Conservation (phyloP, 2,797 vertebrate genomes). For the Acanthurus tractus region DNA sequence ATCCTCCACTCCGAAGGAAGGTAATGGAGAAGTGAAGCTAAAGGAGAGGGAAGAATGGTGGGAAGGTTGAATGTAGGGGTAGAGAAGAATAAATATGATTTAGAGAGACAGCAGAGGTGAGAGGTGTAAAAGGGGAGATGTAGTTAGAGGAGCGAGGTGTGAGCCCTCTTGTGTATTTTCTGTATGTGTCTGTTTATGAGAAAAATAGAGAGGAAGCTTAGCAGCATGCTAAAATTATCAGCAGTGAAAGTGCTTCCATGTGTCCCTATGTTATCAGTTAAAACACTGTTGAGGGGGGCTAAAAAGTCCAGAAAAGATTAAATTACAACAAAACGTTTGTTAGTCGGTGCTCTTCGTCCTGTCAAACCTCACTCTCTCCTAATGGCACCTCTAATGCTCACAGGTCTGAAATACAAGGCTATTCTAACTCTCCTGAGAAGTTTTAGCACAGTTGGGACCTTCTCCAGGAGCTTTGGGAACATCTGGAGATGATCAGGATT, state of each 20-base stretch:
- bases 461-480: conserved; percentile 61
- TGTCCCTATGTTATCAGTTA: conserved; percentile 69
- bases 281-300: conserved; percentile 47
- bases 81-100: conserved; percentile 15
- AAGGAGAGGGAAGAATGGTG: neutral
- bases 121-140: conserved; percentile 16
- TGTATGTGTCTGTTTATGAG: conserved; percentile 31
- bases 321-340: conserved; percentile 64
- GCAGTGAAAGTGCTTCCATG: conserved; percentile 78
- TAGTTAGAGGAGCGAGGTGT: conserved; percentile 21
- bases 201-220: conserved; percentile 47
- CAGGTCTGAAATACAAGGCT: conserved; percentile 13
- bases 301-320: conserved; percentile 50
- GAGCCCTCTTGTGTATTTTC: conserved; percentile 12
- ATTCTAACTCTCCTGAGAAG: conserved; percentile 37
- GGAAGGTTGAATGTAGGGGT: neutral
- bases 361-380: conserved; percentile 14
- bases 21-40: neutral
- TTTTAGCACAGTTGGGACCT: conserved; percentile 33
- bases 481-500: conserved; percentile 79
- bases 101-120: conserved; percentile 12
- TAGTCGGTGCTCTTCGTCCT: conserved; percentile 35
- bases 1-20: conserved; percentile 35
- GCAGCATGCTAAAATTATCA: conserved; percentile 75
- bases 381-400: conserved; percentile 21